Evolutionary conservation across 2,113 vertebrate genomes (phyloP).

Genomic region (Pongo pygmaeus): DNA sequence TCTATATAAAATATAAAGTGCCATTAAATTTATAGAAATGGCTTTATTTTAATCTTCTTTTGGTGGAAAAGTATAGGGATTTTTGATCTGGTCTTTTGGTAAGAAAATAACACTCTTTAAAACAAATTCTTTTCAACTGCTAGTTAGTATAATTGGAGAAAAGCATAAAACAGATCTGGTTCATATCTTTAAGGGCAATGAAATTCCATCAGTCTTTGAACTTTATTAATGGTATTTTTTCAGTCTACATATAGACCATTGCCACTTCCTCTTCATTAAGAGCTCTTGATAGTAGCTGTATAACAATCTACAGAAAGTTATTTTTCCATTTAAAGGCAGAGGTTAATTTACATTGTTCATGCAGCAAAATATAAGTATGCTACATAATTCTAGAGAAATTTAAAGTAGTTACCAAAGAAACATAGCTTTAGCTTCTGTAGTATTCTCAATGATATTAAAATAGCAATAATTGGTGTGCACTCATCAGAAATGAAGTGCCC

Average conservation of each 20-base stretch:
- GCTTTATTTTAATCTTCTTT: background rate
- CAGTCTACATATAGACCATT: rapidly evolving
- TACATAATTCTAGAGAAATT: background rate
- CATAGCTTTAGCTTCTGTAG: background rate
- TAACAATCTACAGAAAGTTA: background rate
- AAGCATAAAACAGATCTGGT: background rate
- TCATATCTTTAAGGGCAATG: slow-evolving; percentile 4
- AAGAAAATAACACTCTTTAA: slow-evolving; percentile 32
- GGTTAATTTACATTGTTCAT: background rate
- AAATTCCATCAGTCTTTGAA: slow-evolving; percentile 48
- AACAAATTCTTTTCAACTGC: background rate
- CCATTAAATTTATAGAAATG: background rate
- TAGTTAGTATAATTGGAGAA: slow-evolving; percentile 22
- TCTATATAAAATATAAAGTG: background rate
- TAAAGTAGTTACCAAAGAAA: background rate
- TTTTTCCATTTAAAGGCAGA: background rate
- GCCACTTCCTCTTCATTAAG: background rate
- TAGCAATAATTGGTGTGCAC: background rate
- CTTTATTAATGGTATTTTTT: background rate
- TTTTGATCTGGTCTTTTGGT: slow-evolving; percentile 27
- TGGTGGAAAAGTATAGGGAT: background rate
- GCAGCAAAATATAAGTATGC: background rate
- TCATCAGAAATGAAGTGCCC: background rate
- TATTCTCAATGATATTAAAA: slow-evolving; percentile 5
- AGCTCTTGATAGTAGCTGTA: background rate